Percentiles rank a stretch among this genome's conserved stretches.
Conservation (phyloP, 2,797 vertebrate genomes). For the Coendou prehensilis region DNA sequence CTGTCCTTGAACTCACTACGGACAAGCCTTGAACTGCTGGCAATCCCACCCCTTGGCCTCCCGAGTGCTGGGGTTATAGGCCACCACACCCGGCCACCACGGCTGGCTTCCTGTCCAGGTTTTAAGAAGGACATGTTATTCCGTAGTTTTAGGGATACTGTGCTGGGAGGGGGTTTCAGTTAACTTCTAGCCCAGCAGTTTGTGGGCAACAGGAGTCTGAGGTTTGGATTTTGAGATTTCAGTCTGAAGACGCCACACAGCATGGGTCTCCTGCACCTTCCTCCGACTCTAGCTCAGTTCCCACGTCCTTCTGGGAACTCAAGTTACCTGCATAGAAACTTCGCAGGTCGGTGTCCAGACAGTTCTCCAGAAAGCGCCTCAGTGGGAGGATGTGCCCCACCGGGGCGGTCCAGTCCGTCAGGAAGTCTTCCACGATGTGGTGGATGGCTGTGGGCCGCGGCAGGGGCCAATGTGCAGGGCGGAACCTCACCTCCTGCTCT, state of each 20-base stretch:
- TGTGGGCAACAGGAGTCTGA: accelerated
- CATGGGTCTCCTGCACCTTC: accelerated
- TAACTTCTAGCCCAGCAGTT: not conserved
- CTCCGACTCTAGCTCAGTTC: not conserved
- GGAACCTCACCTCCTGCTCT: conserved; percentile 94
- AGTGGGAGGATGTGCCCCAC: conserved; percentile 96
- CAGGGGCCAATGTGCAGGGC: conserved; percentile 93
- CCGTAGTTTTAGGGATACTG: not conserved
- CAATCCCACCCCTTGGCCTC: too few relatives aligned
- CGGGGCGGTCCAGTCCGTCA: conserved; percentile 96
- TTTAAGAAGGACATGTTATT: not conserved
- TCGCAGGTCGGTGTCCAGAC: conserved; percentile 94
- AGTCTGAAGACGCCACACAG: not conserved
- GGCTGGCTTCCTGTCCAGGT: not conserved
- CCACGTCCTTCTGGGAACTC: not conserved
- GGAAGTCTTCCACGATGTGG: conserved; percentile 97
- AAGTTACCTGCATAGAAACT: conserved; percentile 95
- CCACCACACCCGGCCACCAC: not conserved
- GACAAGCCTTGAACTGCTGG: not conserved
- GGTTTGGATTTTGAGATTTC: not conserved
- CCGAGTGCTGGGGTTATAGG: too few relatives aligned
- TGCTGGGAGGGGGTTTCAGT: not conserved
- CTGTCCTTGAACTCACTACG: not conserved
- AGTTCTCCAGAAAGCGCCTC: conserved; percentile 96
- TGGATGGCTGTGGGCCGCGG: conserved; percentile 94